A percentile compares a stretch with the other conserved stretches of the same genome.
Evolutionary conservation across 2,888 invertebrate genomes (phyloP).

Genomic region (Yponomeuta cagnagella): DNA sequence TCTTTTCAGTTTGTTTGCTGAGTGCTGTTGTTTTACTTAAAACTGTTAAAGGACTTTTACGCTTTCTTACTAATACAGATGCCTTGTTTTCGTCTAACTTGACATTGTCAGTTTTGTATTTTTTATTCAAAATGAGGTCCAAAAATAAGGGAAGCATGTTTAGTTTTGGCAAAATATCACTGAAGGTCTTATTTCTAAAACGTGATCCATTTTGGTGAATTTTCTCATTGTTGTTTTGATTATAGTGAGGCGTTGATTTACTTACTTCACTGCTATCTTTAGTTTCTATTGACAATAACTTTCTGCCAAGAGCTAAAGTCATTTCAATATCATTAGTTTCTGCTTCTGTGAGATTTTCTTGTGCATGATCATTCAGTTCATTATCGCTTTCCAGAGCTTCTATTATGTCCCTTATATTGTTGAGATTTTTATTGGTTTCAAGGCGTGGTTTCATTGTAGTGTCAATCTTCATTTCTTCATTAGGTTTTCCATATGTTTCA

Average conservation of each 20-base stretch:
- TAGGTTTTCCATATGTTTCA: slow-evolving; percentile 15
- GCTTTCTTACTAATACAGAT: not conserved
- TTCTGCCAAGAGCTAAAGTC: not conserved
- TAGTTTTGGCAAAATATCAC: not conserved
- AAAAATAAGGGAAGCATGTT: not conserved
- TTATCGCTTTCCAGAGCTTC: slow-evolving; percentile 44
- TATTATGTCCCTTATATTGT: slow-evolving; percentile 64
- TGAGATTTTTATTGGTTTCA: slow-evolving; percentile 36
- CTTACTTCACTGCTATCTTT: not conserved
- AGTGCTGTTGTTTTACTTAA: not conserved
- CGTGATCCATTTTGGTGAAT: not conserved
- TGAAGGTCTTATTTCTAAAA: not conserved
- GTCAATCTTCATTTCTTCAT: slow-evolving; percentile 14
- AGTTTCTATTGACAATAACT: not conserved
- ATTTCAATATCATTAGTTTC: slow-evolving; percentile 29
- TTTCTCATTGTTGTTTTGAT: not conserved
- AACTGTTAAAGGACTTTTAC: not conserved
- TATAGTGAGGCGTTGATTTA: not conserved
- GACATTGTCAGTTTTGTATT: not conserved
- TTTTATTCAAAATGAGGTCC: not conserved
- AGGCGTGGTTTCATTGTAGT: slow-evolving; percentile 15
- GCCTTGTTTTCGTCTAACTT: not conserved
- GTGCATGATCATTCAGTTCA: slow-evolving; percentile 25
- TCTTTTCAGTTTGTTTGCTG: not conserved
- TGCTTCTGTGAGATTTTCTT: slow-evolving; percentile 40